phyloP scores from a whole-genome alignment of 30 jellyfish, hydroid and myxozoan genomes.

The Mastigias papua region DNA sequence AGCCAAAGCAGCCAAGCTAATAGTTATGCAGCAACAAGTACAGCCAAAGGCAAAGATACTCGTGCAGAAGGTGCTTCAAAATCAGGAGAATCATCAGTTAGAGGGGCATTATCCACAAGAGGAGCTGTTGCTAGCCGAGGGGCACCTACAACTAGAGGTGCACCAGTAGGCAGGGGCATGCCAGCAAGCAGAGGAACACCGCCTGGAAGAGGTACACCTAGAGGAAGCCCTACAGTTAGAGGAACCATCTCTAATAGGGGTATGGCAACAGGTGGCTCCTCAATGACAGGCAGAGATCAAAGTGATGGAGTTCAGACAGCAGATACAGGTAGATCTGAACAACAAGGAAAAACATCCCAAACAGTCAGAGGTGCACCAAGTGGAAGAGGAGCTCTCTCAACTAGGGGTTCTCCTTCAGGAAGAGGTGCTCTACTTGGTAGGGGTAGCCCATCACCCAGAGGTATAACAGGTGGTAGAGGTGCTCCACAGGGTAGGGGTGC shows the following conservation, averaged over 20 bases:
- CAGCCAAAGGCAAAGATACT: conserved; percentile 1
- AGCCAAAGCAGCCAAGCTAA: background rate
- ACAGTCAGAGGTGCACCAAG: conserved; percentile 20
- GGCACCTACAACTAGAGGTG: conserved; percentile 36
- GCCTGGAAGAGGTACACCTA: conserved; percentile 29
- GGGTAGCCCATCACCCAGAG: conserved; percentile 26
- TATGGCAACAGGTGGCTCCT: background rate
- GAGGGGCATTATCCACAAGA: conserved; percentile 14
- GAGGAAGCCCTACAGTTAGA: background rate
- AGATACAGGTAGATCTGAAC: background rate
- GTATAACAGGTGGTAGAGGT: conserved; percentile 53
- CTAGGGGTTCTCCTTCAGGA: conserved; percentile 14
- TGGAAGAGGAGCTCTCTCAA: conserved; percentile 41
- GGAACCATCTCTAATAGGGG: conserved; percentile 10
- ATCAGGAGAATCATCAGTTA: no score
- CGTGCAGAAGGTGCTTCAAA: background rate
- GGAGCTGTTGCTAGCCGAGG: conserved; percentile 34
- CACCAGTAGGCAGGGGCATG: conserved; percentile 22
- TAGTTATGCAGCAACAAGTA: background rate
- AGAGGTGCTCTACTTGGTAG: conserved; percentile 29
- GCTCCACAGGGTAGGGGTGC: conserved; percentile 41
- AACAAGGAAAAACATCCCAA: conserved; percentile 13
- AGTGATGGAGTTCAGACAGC: background rate
- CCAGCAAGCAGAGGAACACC: conserved; percentile 34
- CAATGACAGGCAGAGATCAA: background rate